Evolutionary conservation across 1,140 invertebrate genomes (phyloP).

Genomic region (Heliconius congener): DNA sequence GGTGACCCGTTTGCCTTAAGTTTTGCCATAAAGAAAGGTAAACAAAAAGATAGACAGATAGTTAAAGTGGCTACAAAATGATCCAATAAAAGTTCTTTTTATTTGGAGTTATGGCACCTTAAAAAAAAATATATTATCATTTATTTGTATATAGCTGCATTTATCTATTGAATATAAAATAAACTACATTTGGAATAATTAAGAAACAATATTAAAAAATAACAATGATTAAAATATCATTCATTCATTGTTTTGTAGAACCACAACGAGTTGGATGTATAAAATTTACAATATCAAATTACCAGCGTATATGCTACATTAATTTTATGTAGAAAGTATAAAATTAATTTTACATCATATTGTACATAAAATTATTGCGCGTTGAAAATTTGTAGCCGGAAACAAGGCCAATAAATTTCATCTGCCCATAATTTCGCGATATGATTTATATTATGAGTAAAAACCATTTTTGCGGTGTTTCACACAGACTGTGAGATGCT

Average conservation of each 20-base stretch:
- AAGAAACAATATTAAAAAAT: not conserved
- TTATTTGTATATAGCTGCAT: too few species aligned
- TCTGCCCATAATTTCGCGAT: conserved; percentile 64
- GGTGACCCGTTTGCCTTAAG: too few species aligned
- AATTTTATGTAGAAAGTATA: conserved; percentile 22
- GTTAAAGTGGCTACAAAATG: too few species aligned
- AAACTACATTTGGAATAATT: not conserved
- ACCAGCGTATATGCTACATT: not conserved
- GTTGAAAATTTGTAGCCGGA: conserved; percentile 65
- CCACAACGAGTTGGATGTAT: not conserved
- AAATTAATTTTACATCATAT: conserved; percentile 34
- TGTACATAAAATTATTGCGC: conserved; percentile 48
- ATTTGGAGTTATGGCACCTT: too few species aligned
- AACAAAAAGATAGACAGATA: too few species aligned
- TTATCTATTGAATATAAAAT: too few species aligned
- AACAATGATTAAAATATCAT: not conserved
- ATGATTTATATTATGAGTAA: conserved; percentile 60
- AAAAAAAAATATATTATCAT: too few species aligned
- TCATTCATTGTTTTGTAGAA: not conserved
- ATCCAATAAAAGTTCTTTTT: too few species aligned
- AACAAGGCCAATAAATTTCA: conserved; percentile 68
- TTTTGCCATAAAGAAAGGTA: too few species aligned
- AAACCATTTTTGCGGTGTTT: conserved; percentile 24
- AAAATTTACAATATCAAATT: conserved; percentile 15
- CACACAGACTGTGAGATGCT: not conserved